Evolutionary conservation across 2,888 invertebrate species (phyloP).

Genomic region (Allygus modestus): DNA sequence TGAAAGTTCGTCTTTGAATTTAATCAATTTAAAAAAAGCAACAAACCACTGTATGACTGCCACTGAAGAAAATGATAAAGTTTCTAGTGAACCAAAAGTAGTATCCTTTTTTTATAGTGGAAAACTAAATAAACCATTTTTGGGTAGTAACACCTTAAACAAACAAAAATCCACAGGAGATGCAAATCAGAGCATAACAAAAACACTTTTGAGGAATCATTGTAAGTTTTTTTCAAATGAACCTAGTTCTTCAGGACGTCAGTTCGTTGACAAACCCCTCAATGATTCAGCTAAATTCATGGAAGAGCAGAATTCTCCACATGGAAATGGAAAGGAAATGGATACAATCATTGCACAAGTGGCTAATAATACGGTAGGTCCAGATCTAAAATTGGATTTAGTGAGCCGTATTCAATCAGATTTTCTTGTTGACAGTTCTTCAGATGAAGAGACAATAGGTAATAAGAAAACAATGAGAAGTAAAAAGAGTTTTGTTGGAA

Average conservation of each 20-base stretch:
- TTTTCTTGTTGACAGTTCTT: neutral
- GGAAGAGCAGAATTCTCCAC: neutral
- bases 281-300: neutral
- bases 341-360: neutral
- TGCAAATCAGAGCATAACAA: neutral
- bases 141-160: neutral
- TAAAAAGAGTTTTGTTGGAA: neutral
- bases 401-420: neutral
- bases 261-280: neutral
- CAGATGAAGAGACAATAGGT: neutral
- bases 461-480: neutral
- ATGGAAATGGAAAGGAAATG: neutral
- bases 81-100: neutral
- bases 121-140: slow-evolving; percentile 38
- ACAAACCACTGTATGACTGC: neutral
- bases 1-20: neutral
- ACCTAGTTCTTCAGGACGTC: neutral
- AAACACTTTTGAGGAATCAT: neutral
- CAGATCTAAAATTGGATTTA: neutral
- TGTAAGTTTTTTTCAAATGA: neutral
- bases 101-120: slow-evolving; percentile 29
- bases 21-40: neutral
- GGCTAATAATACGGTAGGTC: neutral
- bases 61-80: neutral
- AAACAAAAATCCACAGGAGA: neutral